These are phyloP conservation scores for Aurelia coerulea DNA, from an alignment of 30 jellyfish, hydroid and myxozoan species.

Conservation along the genomic window DNA sequence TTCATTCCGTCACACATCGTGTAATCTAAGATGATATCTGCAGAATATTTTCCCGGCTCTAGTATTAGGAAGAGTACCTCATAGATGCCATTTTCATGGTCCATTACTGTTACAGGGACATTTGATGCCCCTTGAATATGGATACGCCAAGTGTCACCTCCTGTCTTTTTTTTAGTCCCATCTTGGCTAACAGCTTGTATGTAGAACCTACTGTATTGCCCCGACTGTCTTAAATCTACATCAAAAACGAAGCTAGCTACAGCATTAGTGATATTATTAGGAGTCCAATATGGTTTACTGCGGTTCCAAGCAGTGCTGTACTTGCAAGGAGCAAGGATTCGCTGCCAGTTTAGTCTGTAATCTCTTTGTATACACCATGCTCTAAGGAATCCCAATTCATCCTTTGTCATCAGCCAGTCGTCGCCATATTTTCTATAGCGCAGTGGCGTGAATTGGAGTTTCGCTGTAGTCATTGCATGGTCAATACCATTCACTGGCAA, in stretches of 20 bases:
- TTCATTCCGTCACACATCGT: constrained; percentile 96
- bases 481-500: neutral
- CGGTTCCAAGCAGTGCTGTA: constrained; percentile 73
- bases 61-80: constrained; percentile 81
- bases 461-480: neutral
- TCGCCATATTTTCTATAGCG: constrained; percentile 62
- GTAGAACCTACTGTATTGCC: constrained; percentile 85
- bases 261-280: constrained; percentile 59
- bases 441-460: constrained; percentile 32
- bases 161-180: constrained; percentile 64
- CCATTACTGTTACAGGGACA: constrained; percentile 89
- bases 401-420: constrained; percentile 58
- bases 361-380: constrained; percentile 87
- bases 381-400: constrained; percentile 45
- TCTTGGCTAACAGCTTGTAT: constrained; percentile 70
- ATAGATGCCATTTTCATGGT: constrained; percentile 82
- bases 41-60: constrained; percentile 85
- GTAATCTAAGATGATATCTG: constrained; percentile 79
- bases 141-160: constrained; percentile 96
- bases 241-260: constrained; percentile 56
- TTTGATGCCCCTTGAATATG: constrained; percentile 84
- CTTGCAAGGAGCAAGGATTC: constrained; percentile 74
- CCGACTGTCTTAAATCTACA: constrained; percentile 80
- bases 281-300: constrained; percentile 63
- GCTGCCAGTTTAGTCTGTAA: constrained; percentile 56